These are phyloP conservation scores for Excalfactoria chinensis DNA, from an alignment of 2,113 vertebrate genomes.

Conservation along the genomic window DNA sequence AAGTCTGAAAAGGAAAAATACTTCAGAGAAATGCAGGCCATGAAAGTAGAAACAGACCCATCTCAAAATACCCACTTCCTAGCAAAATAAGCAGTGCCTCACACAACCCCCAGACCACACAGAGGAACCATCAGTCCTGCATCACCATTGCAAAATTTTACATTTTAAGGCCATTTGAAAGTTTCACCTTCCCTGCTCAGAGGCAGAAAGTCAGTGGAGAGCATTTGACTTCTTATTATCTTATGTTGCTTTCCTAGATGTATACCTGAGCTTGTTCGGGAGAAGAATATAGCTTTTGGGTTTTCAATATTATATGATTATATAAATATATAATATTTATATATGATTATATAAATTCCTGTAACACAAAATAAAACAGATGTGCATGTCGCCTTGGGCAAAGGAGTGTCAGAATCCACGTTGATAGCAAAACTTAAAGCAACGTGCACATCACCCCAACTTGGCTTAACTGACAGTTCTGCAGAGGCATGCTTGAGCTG, in stretches of 20 bases:
- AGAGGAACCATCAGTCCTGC: not conserved
- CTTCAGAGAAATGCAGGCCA: not conserved
- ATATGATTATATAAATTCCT: no score
- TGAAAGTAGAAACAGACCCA: not conserved
- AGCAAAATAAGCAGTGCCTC: not conserved
- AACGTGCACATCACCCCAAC: not conserved
- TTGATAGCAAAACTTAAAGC: not conserved
- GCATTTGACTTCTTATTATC: not conserved
- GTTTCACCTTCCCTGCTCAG: not conserved
- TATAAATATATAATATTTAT: no score
- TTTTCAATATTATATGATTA: not conserved
- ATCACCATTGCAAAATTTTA: not conserved
- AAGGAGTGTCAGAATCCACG: not conserved
- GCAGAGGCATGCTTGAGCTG: not conserved
- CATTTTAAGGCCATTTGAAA: not conserved
- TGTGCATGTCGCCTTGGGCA: not conserved
- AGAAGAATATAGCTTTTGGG: not conserved
- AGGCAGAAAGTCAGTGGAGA: not conserved
- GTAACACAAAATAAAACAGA: not conserved
- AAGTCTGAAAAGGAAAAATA: not conserved
- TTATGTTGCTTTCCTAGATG: not conserved
- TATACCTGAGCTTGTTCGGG: not conserved
- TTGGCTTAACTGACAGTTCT: not conserved
- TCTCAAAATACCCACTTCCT: not conserved
- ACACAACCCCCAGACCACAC: rapidly evolving